Evolutionary conservation across 2,797 vertebrate species (phyloP).

Genomic region (Carduelis carduelis): DNA sequence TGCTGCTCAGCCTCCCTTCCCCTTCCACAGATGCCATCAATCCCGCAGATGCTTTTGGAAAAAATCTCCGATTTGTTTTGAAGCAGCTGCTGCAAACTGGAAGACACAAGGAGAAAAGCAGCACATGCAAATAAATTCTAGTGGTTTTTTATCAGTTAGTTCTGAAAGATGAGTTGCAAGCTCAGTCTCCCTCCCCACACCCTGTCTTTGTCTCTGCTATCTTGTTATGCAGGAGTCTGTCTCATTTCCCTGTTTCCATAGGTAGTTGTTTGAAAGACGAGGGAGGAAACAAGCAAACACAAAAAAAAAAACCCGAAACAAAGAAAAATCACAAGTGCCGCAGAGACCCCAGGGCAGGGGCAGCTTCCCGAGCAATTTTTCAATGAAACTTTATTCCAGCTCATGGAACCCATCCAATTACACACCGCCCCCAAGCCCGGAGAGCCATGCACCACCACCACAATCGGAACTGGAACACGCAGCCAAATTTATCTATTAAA

Average conservation of each 20-base stretch:
- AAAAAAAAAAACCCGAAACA: not conserved
- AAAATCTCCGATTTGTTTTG: not conserved
- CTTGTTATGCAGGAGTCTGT: not conserved
- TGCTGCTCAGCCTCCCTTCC: not conserved
- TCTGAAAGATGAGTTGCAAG: not conserved
- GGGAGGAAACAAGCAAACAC: not conserved
- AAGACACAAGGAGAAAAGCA: not conserved
- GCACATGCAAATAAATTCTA: not conserved
- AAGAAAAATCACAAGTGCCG: not conserved
- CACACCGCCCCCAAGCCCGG: not conserved
- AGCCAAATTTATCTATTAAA: not conserved
- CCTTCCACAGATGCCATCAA: rapidly evolving
- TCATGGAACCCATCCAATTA: not conserved
- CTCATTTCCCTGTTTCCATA: slow-evolving; percentile 16
- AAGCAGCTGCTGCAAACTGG: not conserved
- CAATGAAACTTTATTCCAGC: not conserved
- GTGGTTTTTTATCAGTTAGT: not conserved
- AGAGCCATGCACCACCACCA: not conserved
- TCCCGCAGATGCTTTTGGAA: not conserved
- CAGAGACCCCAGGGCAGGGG: not conserved
- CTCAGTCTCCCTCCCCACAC: not conserved
- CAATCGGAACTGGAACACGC: not conserved
- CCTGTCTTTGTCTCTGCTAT: slow-evolving; percentile 1
- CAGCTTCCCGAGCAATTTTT: not conserved
- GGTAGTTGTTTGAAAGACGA: not conserved